These are phyloP conservation scores for Lissocephala sabroskyi DNA, from an alignment of 2,888 invertebrate genomes.

Conservation along the genomic window DNA sequence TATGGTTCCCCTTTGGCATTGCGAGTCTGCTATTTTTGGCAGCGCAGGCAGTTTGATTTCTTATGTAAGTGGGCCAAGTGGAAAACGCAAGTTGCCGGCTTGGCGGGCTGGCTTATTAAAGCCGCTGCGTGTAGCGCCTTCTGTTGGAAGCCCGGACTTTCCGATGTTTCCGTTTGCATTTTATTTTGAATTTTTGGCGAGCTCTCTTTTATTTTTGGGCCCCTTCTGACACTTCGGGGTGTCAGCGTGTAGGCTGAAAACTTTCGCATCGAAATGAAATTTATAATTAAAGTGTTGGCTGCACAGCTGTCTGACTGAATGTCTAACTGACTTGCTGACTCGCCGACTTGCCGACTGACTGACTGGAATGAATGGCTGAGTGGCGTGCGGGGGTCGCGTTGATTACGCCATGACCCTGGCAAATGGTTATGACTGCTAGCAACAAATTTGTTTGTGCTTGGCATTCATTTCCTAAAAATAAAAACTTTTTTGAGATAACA, in stretches of 20 bases:
- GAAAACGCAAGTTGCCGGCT: constrained; percentile 12
- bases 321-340: neutral
- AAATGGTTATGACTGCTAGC: too few species aligned
- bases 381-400: too few species aligned
- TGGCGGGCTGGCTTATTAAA: neutral
- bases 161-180: constrained; percentile 7
- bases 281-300: constrained; percentile 51
- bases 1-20: neutral
- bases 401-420: too few species aligned
- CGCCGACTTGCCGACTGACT: constrained; percentile 8
- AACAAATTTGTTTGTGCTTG: constrained; percentile 14
- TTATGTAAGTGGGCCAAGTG: constrained; percentile 51
- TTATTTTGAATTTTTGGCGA: neutral
- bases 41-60: constrained; percentile 32
- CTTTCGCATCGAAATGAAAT: constrained; percentile 29
- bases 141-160: neutral
- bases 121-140: neutral
- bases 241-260: constrained; percentile 32
- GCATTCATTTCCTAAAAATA: too few species aligned
- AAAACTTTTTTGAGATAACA: too few species aligned
- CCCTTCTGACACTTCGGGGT: constrained; percentile 2
- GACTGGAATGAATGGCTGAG: too few species aligned
- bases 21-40: constrained; percentile 43
- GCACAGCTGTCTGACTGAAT: constrained; percentile 5
- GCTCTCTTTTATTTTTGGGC: constrained; percentile 3